These are phyloP conservation scores for Sthenelais limicola DNA, from an alignment of 2,888 invertebrate genomes.

Conservation along the genomic window DNA sequence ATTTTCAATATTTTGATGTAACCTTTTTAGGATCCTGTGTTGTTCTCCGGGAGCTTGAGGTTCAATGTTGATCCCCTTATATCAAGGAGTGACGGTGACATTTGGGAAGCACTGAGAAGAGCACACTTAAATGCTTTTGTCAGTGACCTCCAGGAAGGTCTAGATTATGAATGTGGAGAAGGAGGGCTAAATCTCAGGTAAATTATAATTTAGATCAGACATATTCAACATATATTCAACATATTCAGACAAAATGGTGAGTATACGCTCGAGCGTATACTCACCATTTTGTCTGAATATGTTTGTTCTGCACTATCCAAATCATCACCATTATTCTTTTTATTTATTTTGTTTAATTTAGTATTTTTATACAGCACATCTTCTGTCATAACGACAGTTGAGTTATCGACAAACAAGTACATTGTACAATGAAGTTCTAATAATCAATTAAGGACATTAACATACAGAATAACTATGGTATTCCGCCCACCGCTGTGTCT, in stretches of 20 bases:
- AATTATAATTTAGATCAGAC: not conserved
- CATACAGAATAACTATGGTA: too few relatives aligned
- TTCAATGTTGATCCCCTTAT: conserved; percentile 72
- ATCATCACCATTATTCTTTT: too few relatives aligned
- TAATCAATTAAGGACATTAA: too few relatives aligned
- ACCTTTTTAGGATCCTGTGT: conserved; percentile 49
- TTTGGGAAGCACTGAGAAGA: conserved; percentile 69
- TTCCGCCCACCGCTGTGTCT: too few relatives aligned
- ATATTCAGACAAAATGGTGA: not conserved
- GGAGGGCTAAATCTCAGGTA: conserved; percentile 72
- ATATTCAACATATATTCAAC: not conserved
- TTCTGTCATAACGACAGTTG: too few relatives aligned
- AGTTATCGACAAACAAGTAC: too few relatives aligned
- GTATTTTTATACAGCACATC: too few relatives aligned
- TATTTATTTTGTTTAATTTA: too few relatives aligned
- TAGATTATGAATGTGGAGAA: conserved; percentile 67
- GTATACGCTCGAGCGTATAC: too few relatives aligned
- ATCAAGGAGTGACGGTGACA: conserved; percentile 62
- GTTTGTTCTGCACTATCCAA: too few relatives aligned
- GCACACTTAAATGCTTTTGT: conserved; percentile 69
- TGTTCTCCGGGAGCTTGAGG: conserved; percentile 51
- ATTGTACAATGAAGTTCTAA: too few relatives aligned
- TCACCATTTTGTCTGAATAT: not conserved
- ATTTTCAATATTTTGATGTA: not conserved
- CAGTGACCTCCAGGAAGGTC: conserved; percentile 56